These are phyloP conservation scores for Tympanoctomys barrerae DNA, from an alignment of 2,797 vertebrate genomes.

Conservation along the genomic window DNA sequence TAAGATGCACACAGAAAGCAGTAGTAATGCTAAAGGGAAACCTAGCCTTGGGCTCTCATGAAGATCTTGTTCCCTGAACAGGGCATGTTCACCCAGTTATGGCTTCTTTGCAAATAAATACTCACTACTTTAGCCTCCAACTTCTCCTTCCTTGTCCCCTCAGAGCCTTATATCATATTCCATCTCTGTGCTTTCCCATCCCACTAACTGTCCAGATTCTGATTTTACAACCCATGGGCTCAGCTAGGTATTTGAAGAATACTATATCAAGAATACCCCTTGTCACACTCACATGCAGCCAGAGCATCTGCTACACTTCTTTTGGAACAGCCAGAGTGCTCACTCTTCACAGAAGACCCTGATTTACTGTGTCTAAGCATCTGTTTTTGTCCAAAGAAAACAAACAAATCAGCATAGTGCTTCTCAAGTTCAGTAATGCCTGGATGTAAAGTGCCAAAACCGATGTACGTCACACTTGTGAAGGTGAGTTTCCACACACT, in stretches of 20 bases:
- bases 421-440: slow-evolving; percentile 34
- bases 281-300: neutral
- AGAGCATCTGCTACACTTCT: neutral
- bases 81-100: neutral
- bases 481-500: neutral
- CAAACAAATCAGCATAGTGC: slow-evolving; percentile 11
- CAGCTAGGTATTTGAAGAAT: neutral
- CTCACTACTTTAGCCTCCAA: neutral
- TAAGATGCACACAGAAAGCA: neutral
- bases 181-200: neutral
- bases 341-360: neutral
- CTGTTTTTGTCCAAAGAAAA: slow-evolving; percentile 39
- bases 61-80: neutral
- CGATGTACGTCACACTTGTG: neutral
- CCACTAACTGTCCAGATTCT: neutral
- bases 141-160: neutral
- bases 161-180: neutral
- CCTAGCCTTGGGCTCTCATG: neutral
- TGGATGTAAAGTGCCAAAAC: neutral
- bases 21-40: neutral
- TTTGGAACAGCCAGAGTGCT: neutral
- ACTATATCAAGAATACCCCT: neutral
- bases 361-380: neutral
- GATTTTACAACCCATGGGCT: neutral
- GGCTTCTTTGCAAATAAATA: neutral